These are phyloP conservation scores for Styela clava DNA, from an alignment of 23 tunicate species.

Conservation along the genomic window DNA sequence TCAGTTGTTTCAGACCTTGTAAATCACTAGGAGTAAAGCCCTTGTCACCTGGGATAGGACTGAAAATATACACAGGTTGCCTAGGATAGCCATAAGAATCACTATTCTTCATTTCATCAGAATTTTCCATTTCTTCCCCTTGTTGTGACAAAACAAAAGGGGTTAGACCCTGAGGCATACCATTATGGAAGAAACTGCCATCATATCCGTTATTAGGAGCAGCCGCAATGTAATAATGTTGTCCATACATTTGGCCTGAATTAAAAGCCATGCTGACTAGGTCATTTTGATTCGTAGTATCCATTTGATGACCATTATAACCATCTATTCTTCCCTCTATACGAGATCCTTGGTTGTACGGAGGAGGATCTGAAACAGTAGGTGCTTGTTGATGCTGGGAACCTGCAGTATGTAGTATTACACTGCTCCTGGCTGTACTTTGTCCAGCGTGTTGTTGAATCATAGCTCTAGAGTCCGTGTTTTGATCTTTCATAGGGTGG, in stretches of 20 bases:
- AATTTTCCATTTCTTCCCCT: conserved; percentile 1
- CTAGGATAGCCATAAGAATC: conserved; percentile 16
- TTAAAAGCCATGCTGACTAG: conserved; percentile 1
- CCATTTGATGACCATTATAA: not conserved
- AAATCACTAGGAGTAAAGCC: conserved; percentile 55
- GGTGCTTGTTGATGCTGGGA: conserved; percentile 7
- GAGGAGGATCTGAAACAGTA: conserved; percentile 5
- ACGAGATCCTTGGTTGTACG: not conserved
- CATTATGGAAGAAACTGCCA: conserved; percentile 36
- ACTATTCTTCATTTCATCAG: not conserved
- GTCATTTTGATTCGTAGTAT: conserved; percentile 11
- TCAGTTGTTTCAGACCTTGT: conserved; percentile 66
- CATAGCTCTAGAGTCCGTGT: not conserved
- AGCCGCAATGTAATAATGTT: conserved; percentile 58
- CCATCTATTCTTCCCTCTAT: not conserved
- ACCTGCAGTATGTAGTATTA: conserved; percentile 35
- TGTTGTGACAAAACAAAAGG: conserved; percentile 15
- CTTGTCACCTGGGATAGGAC: conserved; percentile 65
- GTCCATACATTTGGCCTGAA: conserved; percentile 18
- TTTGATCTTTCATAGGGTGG: not conserved
- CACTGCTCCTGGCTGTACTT: conserved; percentile 29
- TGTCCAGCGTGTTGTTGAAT: not conserved
- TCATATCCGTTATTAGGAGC: conserved; percentile 21
- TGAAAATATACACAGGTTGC: conserved; percentile 33
- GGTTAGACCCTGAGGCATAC: conserved; percentile 21